Evolutionary conservation across 2,888 invertebrate genomes (phyloP).

Genomic region (Anorthoa munda): DNA sequence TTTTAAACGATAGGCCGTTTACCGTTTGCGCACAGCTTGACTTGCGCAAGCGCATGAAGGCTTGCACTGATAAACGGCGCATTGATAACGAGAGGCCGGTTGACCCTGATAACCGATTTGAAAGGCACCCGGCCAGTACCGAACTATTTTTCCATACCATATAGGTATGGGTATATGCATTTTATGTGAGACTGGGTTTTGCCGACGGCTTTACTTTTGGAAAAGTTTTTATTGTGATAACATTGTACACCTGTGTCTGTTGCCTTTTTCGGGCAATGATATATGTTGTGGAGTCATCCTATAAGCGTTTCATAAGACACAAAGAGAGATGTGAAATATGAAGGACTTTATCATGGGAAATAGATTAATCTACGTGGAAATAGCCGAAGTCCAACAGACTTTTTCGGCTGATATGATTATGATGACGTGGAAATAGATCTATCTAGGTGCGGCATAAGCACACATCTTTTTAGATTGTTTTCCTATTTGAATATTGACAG

Average conservation of each 20-base stretch:
- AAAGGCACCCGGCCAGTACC: conserved; percentile 54
- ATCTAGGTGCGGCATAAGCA: background rate
- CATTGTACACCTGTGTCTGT: background rate
- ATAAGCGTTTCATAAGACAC: background rate
- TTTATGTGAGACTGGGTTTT: conserved; percentile 23
- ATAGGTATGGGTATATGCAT: conserved; percentile 35
- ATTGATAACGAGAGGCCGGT: conserved; percentile 63
- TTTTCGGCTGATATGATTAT: too few relatives aligned
- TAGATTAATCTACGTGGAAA: too few relatives aligned
- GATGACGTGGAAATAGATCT: too few relatives aligned
- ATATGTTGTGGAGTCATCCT: background rate
- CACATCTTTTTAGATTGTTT: too few relatives aligned
- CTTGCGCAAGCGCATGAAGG: conserved; percentile 55
- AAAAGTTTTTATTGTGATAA: conserved; percentile 25
- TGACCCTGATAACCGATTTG: conserved; percentile 65
- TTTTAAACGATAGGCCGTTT: conserved; percentile 40
- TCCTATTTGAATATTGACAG: background rate
- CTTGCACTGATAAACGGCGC: conserved; percentile 61
- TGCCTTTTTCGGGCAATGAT: background rate
- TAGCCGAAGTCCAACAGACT: too few relatives aligned
- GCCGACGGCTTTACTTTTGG: background rate
- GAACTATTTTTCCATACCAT: conserved; percentile 58
- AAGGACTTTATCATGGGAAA: too few relatives aligned
- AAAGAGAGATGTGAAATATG: background rate
- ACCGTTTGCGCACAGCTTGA: conserved; percentile 43